Conservation (phyloP, 2,113 vertebrate genomes). For the Benitochromis conjunctus region DNA sequence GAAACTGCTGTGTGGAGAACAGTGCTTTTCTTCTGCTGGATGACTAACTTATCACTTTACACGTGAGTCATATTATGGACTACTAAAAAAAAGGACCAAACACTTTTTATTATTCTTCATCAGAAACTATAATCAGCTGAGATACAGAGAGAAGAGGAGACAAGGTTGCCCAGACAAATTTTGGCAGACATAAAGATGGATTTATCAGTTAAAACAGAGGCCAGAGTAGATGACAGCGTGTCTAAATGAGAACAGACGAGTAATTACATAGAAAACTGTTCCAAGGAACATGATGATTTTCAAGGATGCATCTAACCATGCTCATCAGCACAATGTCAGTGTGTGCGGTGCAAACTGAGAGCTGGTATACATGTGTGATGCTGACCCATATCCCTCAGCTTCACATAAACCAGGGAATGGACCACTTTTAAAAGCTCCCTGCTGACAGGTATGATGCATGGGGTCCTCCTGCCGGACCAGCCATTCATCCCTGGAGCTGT, state of each 20-base stretch:
- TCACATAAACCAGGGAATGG: not conserved
- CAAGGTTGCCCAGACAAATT: not conserved
- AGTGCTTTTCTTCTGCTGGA: not conserved
- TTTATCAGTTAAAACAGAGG: slow-evolving; percentile 14
- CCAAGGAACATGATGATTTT: not conserved
- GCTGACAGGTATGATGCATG: slow-evolving; percentile 27
- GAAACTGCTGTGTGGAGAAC: not conserved
- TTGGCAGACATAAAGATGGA: slow-evolving; percentile 11
- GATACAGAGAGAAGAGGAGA: not conserved
- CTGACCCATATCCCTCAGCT: not conserved
- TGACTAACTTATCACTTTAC: not conserved
- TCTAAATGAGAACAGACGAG: slow-evolving; percentile 7
- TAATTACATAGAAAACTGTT: slow-evolving; percentile 3
- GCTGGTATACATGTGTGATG: not conserved
- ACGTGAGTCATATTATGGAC: slow-evolving; percentile 1
- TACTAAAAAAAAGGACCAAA: not conserved
- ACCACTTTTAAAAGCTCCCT: not conserved
- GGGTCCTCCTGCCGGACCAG: not conserved
- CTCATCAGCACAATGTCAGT: not conserved
- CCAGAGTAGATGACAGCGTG: not conserved
- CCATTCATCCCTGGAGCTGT: slow-evolving; percentile 4
- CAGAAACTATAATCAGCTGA: slow-evolving; percentile 2
- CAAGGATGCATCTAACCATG: not conserved
- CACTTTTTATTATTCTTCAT: not conserved
- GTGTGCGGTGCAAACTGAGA: not conserved